Evolutionary conservation across 2,113 vertebrate species (phyloP).

Genomic region (Pyrgilauda ruficollis): DNA sequence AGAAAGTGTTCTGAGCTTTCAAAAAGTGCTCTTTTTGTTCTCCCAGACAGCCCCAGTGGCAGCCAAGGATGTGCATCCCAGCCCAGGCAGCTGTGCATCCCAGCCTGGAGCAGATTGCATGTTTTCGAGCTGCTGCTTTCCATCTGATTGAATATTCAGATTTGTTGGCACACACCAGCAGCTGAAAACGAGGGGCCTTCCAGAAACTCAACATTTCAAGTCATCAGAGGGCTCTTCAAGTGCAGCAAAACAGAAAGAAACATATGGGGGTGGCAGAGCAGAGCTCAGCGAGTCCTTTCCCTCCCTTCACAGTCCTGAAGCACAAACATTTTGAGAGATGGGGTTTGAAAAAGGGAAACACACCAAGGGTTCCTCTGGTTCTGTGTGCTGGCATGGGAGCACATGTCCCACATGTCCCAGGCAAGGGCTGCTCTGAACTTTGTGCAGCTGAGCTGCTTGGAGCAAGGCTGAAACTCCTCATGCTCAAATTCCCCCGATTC

Average conservation of each 20-base stretch:
- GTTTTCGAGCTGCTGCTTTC: slow-evolving; percentile 52
- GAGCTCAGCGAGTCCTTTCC: not conserved
- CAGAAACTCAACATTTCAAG: slow-evolving; percentile 21
- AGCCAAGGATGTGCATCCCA: slow-evolving; percentile 19
- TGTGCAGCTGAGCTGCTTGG: not conserved
- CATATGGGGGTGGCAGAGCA: slow-evolving; percentile 16
- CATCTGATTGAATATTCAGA: slow-evolving; percentile 61
- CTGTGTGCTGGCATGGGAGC: not conserved
- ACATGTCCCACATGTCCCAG: accelerated
- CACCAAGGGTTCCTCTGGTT: not conserved
- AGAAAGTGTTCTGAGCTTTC: not conserved
- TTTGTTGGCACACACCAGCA: not conserved
- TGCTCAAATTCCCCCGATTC: not conserved
- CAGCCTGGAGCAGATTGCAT: slow-evolving; percentile 55
- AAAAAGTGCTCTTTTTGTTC: not conserved
- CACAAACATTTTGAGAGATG: accelerated
- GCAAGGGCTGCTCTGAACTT: not conserved
- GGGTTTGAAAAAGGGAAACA: not conserved
- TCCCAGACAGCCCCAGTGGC: slow-evolving; percentile 11
- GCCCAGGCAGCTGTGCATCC: slow-evolving; percentile 57
- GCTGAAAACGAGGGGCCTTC: slow-evolving; percentile 31
- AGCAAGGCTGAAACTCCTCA: not conserved
- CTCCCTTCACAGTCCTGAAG: not conserved
- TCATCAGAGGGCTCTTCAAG: not conserved
- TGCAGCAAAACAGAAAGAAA: slow-evolving; percentile 23